Evolutionary conservation across 1,140 invertebrate species (phyloP), one percentile per base, ranked within the genome.

Genomic region (Acromyrmex heyeri): DNA sequence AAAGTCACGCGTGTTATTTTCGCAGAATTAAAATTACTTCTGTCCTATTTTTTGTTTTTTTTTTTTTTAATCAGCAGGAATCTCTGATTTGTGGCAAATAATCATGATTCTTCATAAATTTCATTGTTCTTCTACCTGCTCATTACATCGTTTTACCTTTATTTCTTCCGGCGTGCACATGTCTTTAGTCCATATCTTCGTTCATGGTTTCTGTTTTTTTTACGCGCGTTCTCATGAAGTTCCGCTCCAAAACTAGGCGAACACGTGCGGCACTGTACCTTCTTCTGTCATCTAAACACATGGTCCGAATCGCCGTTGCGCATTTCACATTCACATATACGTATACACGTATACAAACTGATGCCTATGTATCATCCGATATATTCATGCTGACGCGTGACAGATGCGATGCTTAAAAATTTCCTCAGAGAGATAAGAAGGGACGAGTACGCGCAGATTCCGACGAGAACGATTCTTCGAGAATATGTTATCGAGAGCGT

Each of bases 131-230:
- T 27, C 8, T 70, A 21, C 27, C 8, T 5, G 12, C 12, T 14
- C n/a, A 27, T 62, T 30, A 50, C 18, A 10, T 82, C 59, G 48
- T 2, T 38, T 62, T 93, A 96, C 95, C 95, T 95, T 93, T 44
- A 95, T 88, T 88, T 96, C 95, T 82, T 95, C 93, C 48, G 95
- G 95, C 48, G 95, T 95, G 89, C 95, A 96, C 95, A 96, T 96
- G 88, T 86, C 53, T 82, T 8, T 69, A 87, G 24, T 85, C 24
- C 62, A 81, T 69, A 48, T 82, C 59, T 73, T 77, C 75, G 61
- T 57, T 64, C 89, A 88, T 90, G 50, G 27, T 55, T 88, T 62
- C 73, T 86, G 77, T 57, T 77, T 87, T 79, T 87, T 87, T 73
- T 8, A 55, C 18, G 3, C 64, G 73, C 78, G 72, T 64, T 76